Evolutionary conservation across 2,113 vertebrate genomes (phyloP), one percentile per base, ranked within the genome.

Genomic region (Centropus bengalensis): DNA sequence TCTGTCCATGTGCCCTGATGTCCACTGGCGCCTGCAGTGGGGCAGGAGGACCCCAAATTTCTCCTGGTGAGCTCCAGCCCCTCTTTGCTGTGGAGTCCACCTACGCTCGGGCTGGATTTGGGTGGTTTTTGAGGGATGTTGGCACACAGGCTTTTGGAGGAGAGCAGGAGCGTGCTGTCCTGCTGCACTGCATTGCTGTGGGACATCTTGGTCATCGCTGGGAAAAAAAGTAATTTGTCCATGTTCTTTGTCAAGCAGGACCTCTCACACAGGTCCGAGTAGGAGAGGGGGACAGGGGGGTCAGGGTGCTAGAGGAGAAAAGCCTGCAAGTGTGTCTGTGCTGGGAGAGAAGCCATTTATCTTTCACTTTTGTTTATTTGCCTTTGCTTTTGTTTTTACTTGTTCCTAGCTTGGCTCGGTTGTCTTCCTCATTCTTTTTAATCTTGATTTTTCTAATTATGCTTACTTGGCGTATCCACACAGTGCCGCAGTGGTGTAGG

Each of bases 401-500:
- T 44, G 51, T 90, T 68, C 18, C 42, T 94, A 67, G 23, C 28
- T 85, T 93, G 89, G 70, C 87, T 32, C 28, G 4, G 11, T 78
- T 2, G 0, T 24, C 70, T 79, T 73, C 91, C 73, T 71, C 56
- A 6, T 87, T 70, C 73, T 42, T 88, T 66, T 30, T 55, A 69
- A 27, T 66, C 49, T 54, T 15, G 56, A 13, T 18, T 59, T 87
- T 92, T 59, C 54, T 71, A 13, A 38, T 44, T 19, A 4, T 0
- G 0, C 27, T 71, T 42, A 8, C 33, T 75, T 16, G 24, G 62
- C 52, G 59, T n/a, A 38, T 52, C 66, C 66, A 3, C 8, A 2
- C 62, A 32, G 55, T 0, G 2, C 67, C 0, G 0, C 6, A 3
- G n/a, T 14, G 28, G 7, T 2, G 12, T 2, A 27, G 52, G 73